Conservation (phyloP, 2,888 invertebrate genomes). For the Pemphredon lugubris region DNA sequence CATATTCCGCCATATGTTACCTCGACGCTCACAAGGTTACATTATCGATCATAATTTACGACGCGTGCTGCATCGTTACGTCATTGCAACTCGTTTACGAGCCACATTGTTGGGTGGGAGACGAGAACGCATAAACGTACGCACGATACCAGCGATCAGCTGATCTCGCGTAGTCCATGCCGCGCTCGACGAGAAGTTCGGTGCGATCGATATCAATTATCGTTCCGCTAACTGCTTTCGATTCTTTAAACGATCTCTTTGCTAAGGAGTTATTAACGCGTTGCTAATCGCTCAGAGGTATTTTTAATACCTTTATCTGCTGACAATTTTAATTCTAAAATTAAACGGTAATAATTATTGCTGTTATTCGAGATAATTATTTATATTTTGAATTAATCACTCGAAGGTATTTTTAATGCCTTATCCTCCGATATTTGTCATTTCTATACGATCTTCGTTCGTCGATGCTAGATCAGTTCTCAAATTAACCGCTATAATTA, state of each 20-base stretch:
- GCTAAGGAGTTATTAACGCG: too few species aligned
- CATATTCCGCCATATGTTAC: conserved; percentile 45
- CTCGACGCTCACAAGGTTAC: conserved; percentile 69
- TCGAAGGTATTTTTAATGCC: too few species aligned
- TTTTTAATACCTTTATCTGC: too few species aligned
- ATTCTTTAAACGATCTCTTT: too few species aligned
- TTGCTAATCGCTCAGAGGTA: too few species aligned
- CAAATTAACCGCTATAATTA: not conserved
- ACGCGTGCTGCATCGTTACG: conserved; percentile 70
- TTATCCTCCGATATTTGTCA: too few species aligned
- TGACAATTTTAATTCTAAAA: too few species aligned
- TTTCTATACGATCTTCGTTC: too few species aligned
- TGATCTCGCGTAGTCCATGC: conserved; percentile 34
- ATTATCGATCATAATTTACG: conserved; percentile 77
- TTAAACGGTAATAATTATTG: too few species aligned
- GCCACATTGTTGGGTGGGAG: conserved; percentile 39
- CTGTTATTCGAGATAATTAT: too few species aligned
- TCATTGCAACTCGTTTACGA: conserved; percentile 63
- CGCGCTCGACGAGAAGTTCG: not conserved
- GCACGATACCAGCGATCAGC: conserved; percentile 46
- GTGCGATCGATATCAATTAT: not conserved
- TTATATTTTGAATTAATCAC: too few species aligned
- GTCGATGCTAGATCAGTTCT: too few species aligned
- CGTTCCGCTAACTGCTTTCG: not conserved
- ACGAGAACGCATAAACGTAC: conserved; percentile 33